Evolutionary conservation across 1,140 invertebrate species (phyloP).

Genomic region (Probaryconus sp.): DNA sequence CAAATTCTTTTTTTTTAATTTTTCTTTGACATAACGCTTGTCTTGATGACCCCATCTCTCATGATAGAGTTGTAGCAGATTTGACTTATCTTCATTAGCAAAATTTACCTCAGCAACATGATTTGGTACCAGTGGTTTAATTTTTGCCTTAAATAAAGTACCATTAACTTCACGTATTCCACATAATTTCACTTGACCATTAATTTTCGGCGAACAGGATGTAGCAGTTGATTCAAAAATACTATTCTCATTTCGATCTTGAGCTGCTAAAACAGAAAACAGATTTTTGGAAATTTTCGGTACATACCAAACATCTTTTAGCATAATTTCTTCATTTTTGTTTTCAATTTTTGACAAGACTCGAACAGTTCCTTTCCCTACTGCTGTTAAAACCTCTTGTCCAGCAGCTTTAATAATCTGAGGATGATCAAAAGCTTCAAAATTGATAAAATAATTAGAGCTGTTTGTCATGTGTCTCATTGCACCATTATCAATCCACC

Average conservation of each 20-base stretch:
- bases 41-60: slow-evolving; percentile 65
- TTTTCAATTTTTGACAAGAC: slow-evolving; percentile 42
- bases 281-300: slow-evolving; percentile 63
- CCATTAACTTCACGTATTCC: slow-evolving; percentile 46
- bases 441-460: slow-evolving; percentile 53
- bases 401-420: slow-evolving; percentile 18
- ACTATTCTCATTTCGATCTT: slow-evolving; percentile 59
- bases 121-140: slow-evolving; percentile 47
- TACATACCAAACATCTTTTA: slow-evolving; percentile 65
- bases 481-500: slow-evolving; percentile 68
- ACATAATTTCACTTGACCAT: slow-evolving; percentile 36
- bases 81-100: slow-evolving; percentile 4
- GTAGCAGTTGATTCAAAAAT: slow-evolving; percentile 54
- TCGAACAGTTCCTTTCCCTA: slow-evolving; percentile 59
- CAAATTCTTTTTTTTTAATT: slow-evolving; percentile 48
- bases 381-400: slow-evolving; percentile 32
- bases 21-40: slow-evolving; percentile 59
- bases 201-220: slow-evolving; percentile 39
- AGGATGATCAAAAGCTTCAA: slow-evolving; percentile 43
- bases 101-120: slow-evolving; percentile 12
- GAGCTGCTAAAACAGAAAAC: slow-evolving; percentile 65
- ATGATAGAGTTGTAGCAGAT: slow-evolving; percentile 59
- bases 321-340: slow-evolving; percentile 33
- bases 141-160: slow-evolving; percentile 52
- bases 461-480: slow-evolving; percentile 63